Percentiles rank a stretch among this genome's conserved stretches.
Conservation (phyloP, 2,888 invertebrate genomes). For the Iphiclides podalirius region DNA sequence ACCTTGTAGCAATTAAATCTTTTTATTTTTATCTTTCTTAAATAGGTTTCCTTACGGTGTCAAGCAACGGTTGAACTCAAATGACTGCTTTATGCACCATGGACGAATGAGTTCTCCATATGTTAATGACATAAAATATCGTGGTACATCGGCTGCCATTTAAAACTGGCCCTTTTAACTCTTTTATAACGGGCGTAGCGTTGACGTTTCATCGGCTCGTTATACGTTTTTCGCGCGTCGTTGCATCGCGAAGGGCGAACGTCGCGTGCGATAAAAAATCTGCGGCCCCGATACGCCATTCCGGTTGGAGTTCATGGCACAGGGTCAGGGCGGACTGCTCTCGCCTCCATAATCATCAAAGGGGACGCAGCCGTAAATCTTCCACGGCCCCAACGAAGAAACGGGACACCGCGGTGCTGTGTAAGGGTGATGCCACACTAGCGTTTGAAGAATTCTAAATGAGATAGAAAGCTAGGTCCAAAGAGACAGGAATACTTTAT, state of each 20-base stretch:
- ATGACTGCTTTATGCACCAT: no score
- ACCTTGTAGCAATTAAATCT: no score
- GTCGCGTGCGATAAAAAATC: slow-evolving; percentile 24
- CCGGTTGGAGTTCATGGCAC: slow-evolving; percentile 62
- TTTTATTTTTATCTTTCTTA: no score
- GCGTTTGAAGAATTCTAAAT: not conserved
- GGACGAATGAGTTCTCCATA: no score
- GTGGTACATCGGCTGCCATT: no score
- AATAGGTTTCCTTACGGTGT: no score
- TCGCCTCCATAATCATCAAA: slow-evolving; percentile 16
- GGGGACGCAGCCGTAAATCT: slow-evolving; percentile 13
- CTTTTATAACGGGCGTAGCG: not conserved
- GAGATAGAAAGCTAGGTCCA: no score
- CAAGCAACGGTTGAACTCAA: no score
- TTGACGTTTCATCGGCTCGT: not conserved
- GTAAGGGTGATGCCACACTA: not conserved
- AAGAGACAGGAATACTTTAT: no score
- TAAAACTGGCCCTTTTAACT: not conserved
- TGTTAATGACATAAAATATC: no score
- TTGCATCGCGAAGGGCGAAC: slow-evolving; percentile 1
- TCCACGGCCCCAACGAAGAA: slow-evolving; percentile 3
- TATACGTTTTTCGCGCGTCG: no score
- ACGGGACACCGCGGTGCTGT: not conserved
- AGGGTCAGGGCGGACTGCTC: slow-evolving; percentile 50
- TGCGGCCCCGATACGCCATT: slow-evolving; percentile 43